phyloP scores from a whole-genome alignment of 2,113 vertebrate species.

The Urocynchramus pylzowi region DNA sequence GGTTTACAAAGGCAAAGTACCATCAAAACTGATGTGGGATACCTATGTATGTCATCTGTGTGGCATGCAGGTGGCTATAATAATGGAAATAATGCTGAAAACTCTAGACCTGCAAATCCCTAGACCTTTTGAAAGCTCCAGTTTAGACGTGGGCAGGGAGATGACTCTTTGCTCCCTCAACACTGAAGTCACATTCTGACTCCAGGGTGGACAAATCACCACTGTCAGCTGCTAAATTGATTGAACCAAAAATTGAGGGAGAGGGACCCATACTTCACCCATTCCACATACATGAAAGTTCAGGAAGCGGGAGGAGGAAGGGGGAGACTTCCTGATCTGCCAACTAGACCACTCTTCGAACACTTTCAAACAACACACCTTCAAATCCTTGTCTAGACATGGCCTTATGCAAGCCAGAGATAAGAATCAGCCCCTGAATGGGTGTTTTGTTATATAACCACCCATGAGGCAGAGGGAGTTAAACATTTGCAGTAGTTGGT shows the following conservation, averaged over 20 bases:
- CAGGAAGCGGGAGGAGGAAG: accelerated
- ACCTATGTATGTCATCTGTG: no score
- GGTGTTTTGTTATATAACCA: conserved; percentile 46
- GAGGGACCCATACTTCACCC: not conserved
- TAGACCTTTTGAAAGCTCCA: not conserved
- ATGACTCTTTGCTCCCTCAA: not conserved
- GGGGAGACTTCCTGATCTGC: not conserved
- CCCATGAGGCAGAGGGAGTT: not conserved
- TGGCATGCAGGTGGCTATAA: not conserved
- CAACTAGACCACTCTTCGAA: not conserved
- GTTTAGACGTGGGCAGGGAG: not conserved
- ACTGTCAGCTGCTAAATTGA: not conserved
- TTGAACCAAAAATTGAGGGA: not conserved
- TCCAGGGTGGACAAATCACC: not conserved
- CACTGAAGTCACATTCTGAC: not conserved
- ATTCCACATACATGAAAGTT: not conserved
- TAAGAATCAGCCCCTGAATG: conserved; percentile 46
- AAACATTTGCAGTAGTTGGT: conserved; percentile 52
- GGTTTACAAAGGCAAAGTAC: not conserved
- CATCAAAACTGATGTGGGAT: not conserved
- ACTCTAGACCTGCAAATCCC: not conserved
- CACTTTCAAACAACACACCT: conserved; percentile 41
- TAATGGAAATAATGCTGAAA: not conserved
- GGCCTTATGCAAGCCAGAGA: not conserved
- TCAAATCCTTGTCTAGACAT: conserved; percentile 60